phyloP scores from a whole-genome alignment of 2,888 invertebrate genomes.

The Heterodera filipjevi region DNA sequence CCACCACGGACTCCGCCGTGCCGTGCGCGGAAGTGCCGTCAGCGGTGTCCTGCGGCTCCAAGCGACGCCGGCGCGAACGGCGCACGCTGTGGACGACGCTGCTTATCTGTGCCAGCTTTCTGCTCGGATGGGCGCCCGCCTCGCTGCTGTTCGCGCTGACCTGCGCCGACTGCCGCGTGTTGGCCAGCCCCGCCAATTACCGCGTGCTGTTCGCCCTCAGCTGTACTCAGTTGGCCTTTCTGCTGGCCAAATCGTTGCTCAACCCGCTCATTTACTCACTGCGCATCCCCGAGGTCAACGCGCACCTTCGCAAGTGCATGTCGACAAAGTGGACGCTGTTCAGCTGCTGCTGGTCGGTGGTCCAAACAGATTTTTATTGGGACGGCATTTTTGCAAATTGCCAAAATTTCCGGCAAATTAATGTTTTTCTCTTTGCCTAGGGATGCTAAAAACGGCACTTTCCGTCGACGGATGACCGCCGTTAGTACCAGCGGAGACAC shows the following conservation, averaged over 20 bases:
- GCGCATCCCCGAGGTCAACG: constrained; percentile 46
- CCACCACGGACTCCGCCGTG: neutral
- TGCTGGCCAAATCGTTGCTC: constrained; percentile 45
- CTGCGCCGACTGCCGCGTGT: constrained; percentile 43
- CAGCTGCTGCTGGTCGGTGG: neutral
- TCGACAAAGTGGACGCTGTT: neutral
- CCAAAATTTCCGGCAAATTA: neutral
- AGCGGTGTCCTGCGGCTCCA: neutral
- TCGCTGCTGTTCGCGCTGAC: constrained; percentile 48
- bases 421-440: neutral
- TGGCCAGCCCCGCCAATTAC: constrained; percentile 37
- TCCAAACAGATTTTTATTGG: too few relatives aligned
- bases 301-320: constrained; percentile 28
- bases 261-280: constrained; percentile 50
- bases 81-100: constrained; percentile 41
- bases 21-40: constrained; percentile 1
- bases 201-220: constrained; percentile 43
- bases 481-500: neutral
- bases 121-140: constrained; percentile 49
- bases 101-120: constrained; percentile 47
- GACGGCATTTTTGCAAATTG: neutral
- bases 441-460: neutral
- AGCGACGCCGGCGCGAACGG: constrained; percentile 9
- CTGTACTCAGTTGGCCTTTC: constrained; percentile 47
- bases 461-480: constrained; percentile 2